These are phyloP conservation scores for Tuberolachnus salignus DNA, from an alignment of 2,888 invertebrate species.

Conservation along the genomic window DNA sequence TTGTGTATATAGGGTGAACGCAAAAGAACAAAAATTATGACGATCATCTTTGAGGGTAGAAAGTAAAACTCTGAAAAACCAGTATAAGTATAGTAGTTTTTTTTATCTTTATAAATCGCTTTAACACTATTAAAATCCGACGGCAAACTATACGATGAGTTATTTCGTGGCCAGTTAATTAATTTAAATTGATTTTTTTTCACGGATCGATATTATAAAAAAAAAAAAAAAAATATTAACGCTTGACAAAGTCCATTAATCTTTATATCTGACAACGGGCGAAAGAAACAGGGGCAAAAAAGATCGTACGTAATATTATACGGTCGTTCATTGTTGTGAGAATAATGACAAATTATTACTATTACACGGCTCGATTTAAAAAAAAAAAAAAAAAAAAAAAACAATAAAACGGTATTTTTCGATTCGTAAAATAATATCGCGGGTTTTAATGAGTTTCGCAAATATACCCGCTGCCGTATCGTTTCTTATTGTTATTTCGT, in stretches of 20 bases:
- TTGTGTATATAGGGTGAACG: too few relatives aligned
- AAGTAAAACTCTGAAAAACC: too few relatives aligned
- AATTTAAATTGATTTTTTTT: constrained; percentile 23
- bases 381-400: background rate
- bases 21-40: too few relatives aligned
- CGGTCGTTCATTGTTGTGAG: too few relatives aligned
- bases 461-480: background rate
- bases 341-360: constrained; percentile 1
- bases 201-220: too few relatives aligned
- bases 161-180: background rate
- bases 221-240: constrained; percentile 2
- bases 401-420: background rate
- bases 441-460: background rate
- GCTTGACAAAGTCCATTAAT: constrained; percentile 14
- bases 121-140: background rate
- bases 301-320: background rate
- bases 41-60: too few relatives aligned
- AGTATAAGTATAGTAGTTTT: background rate
- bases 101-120: background rate
- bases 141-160: background rate
- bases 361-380: background rate
- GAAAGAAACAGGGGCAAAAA: background rate
- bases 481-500: background rate
- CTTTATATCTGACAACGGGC: constrained; percentile 18
- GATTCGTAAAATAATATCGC: background rate